Evolutionary conservation across 2,888 invertebrate genomes (phyloP).

Genomic region (Trilocha varians): DNA sequence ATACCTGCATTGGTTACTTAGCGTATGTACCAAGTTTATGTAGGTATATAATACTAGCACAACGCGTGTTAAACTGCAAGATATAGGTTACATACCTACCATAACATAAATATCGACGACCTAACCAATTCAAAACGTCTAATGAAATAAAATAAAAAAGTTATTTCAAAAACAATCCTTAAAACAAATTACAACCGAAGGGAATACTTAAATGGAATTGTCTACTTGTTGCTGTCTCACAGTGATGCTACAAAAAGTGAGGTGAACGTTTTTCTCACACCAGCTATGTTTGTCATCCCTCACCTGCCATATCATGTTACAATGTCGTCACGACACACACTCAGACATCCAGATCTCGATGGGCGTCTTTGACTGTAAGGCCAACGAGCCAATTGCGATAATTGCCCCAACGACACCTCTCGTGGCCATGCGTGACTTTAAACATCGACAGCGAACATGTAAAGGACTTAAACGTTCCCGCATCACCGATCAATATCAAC

Average conservation of each 20-base stretch:
- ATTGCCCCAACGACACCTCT: constrained; percentile 68
- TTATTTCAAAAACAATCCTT: no score
- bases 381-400: constrained; percentile 70
- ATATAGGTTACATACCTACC: no score
- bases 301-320: constrained; percentile 4
- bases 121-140: no score
- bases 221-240: no score
- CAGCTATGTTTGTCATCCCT: background rate
- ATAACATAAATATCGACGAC: no score
- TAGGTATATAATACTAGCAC: no score
- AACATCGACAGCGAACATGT: constrained; percentile 31
- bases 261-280: background rate
- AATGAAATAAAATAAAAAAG: no score
- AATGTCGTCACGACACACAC: constrained; percentile 14
- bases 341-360: constrained; percentile 35
- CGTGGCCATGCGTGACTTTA: constrained; percentile 61
- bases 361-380: constrained; percentile 62
- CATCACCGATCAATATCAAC: constrained; percentile 27
- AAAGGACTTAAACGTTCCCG: constrained; percentile 33
- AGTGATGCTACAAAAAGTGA: constrained; percentile 2
- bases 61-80: no score
- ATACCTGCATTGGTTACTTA: no score
- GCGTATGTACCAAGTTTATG: no score
- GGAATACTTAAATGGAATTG: no score
- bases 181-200: no score